Base-by-base conservation (phyloP, 2,113 vertebrate species). In the Sprattus sprattus region DNA sequence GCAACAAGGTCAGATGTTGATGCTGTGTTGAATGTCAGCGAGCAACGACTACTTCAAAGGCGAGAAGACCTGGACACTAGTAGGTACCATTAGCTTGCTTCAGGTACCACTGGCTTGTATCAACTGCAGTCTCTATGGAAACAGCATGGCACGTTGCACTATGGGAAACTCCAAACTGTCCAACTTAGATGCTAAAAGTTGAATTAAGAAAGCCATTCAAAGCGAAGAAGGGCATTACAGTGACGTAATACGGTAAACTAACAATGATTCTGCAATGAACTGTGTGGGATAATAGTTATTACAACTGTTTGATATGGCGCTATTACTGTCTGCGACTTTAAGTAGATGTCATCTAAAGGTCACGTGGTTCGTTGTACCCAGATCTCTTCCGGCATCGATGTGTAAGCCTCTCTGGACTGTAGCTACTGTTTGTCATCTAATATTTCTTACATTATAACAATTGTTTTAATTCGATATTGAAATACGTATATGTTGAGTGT, bases 41-140 rank as follows among this genome's bases (percentile, higher is more conserved):
- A 60, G 52, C 18, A 2, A 57, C 4, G 16, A 4, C 18, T 57
- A 18, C 15, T 57, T 52, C 13, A 52, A 52, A 57, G 52, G 52
- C 15, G 3, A 57, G 50, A 52, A 52, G 50, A n/a, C n/a, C n/a
- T n/a, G n/a, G n/a, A 13, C 9, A 15, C 11, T 15, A 9, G 7
- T 11, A 52, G 13, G 0, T 11, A 15, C 50, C 10, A 52, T 15
- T 52, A 15, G 50, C 50, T 52, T 52, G 50, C 50, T 11, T 57
- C 20, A 16, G 9, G 11, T 32, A 32, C 28, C 71, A 78, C 71
- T 78, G 6, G 32, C 71, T 78, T 39, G 64, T 25, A 32, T 71
- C 25, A 32, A 75, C 67, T 39, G 25, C 0, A 78, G 71, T 94
- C 92, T 92, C 94, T 90, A 95, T 95, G 93, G 91, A 92, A 94